Conservation (phyloP, 2,888 invertebrate species). For the Boloria selene region DNA sequence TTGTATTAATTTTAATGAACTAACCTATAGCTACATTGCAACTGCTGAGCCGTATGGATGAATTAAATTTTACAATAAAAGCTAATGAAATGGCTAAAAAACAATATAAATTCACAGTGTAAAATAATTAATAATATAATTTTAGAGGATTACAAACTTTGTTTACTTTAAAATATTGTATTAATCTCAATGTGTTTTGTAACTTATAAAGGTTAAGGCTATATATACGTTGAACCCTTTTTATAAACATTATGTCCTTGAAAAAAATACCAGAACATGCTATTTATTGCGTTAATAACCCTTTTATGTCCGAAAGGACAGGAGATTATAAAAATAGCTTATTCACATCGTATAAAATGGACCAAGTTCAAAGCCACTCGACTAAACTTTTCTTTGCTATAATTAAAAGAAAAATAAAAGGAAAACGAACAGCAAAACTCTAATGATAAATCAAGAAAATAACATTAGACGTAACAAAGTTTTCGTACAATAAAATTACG, state of each 20-base stretch:
- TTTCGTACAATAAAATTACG: conserved; percentile 37
- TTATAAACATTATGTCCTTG: background rate
- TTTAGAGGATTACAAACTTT: too few relatives aligned
- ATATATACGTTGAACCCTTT: too few relatives aligned
- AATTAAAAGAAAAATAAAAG: conserved; percentile 28
- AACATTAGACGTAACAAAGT: conserved; percentile 35
- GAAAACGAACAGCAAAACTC: conserved; percentile 19
- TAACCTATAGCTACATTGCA: too few relatives aligned
- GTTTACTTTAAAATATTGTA: too few relatives aligned
- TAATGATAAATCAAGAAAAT: conserved; percentile 32
- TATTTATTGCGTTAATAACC: conserved; percentile 13
- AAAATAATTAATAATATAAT: too few relatives aligned
- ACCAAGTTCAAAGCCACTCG: background rate
- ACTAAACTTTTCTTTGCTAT: background rate
- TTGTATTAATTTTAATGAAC: too few relatives aligned
- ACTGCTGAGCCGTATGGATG: too few relatives aligned
- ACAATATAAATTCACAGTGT: too few relatives aligned
- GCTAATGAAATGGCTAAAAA: too few relatives aligned
- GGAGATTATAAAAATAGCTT: background rate
- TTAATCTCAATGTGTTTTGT: too few relatives aligned
- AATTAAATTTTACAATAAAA: too few relatives aligned
- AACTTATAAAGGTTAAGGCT: too few relatives aligned
- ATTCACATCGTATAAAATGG: background rate
- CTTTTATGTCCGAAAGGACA: background rate
- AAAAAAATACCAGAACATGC: background rate